phyloP scores from a whole-genome alignment of 2,113 vertebrate species.

The Periophthalmus modestus region DNA sequence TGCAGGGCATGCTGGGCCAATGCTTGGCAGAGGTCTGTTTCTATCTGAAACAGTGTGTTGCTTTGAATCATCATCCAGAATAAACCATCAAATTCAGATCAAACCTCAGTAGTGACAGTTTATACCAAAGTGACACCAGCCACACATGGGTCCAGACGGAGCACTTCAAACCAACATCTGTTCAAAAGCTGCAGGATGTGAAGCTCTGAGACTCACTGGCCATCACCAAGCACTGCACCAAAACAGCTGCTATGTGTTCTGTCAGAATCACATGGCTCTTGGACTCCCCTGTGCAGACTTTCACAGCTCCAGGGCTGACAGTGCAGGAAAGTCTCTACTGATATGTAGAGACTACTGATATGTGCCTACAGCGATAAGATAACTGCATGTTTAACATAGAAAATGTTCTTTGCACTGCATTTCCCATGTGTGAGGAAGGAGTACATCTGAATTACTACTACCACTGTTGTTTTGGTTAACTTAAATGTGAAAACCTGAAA shows the following conservation, averaged over 20 bases:
- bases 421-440: background rate
- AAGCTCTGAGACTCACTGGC: slow-evolving; percentile 27
- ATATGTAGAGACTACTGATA: background rate
- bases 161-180: slow-evolving; percentile 72
- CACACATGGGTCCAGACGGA: slow-evolving; percentile 48
- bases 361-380: background rate
- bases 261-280: background rate
- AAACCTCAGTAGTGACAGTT: slow-evolving; percentile 18
- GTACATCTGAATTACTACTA: background rate
- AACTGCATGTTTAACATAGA: background rate
- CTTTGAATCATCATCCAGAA: slow-evolving; percentile 30
- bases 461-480: background rate
- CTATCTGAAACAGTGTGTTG: slow-evolving; percentile 40
- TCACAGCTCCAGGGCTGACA: background rate
- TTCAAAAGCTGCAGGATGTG: slow-evolving; percentile 11
- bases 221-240: background rate
- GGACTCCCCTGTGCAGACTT: background rate
- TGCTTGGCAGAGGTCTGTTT: slow-evolving; percentile 34
- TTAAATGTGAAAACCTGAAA: background rate
- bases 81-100: slow-evolving; percentile 21
- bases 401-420: background rate
- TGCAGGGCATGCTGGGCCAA: slow-evolving; percentile 66
- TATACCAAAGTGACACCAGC: slow-evolving; percentile 22
- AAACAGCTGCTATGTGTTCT: background rate
- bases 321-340: too few relatives aligned